Evolutionary conservation across 2,888 invertebrate genomes (phyloP).

Genomic region (Machimus atricapillus): DNA sequence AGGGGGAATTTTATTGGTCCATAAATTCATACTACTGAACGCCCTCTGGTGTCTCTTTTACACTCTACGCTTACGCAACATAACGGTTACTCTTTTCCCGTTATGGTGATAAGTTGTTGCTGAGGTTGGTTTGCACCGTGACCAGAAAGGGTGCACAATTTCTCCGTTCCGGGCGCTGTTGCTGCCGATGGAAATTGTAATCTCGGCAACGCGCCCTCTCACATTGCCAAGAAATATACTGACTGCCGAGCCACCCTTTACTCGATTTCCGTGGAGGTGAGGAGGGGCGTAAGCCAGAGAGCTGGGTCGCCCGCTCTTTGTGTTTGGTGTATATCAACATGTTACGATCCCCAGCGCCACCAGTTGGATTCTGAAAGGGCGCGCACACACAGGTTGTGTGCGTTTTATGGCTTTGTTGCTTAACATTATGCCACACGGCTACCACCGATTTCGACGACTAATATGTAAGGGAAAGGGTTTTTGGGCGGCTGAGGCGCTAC

Average conservation of each 20-base stretch:
- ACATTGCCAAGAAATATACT: background rate
- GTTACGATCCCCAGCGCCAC: constrained; percentile 29
- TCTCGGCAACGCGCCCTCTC: background rate
- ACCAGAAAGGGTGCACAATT: constrained; percentile 39
- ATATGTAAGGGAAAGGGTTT: background rate
- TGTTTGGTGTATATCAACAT: constrained; percentile 31
- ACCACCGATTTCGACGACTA: constrained; percentile 1
- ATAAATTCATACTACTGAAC: constrained; percentile 42
- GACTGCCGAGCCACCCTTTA: background rate
- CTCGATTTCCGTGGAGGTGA: background rate
- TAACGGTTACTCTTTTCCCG: constrained; percentile 32
- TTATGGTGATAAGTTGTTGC: constrained; percentile 38
- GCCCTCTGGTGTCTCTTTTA: constrained; percentile 37
- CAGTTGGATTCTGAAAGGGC: constrained; percentile 13
- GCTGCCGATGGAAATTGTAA: background rate
- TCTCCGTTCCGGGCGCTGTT: background rate
- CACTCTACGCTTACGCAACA: background rate
- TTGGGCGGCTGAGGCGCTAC: background rate
- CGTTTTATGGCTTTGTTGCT: constrained; percentile 26
- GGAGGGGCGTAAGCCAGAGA: background rate
- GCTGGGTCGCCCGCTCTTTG: background rate
- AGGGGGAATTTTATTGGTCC: constrained; percentile 37
- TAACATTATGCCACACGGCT: constrained; percentile 7
- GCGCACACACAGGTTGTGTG: background rate
- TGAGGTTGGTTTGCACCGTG: constrained; percentile 36